Conservation (phyloP, 2,888 invertebrate species). For the Encarsia formosa region DNA sequence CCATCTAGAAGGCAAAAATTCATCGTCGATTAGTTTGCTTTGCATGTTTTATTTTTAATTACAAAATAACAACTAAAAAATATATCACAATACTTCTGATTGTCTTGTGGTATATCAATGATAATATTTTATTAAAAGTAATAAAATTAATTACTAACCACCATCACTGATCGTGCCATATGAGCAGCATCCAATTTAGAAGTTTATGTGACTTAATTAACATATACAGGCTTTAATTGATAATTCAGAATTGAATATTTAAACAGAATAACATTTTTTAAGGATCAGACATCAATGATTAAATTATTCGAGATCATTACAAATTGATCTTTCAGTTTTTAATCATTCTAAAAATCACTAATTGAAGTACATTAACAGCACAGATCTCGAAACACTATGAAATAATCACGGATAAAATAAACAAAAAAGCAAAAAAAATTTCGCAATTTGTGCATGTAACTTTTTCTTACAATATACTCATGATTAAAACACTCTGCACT, state of each 20-base stretch:
- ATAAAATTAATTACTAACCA: slow-evolving; percentile 15
- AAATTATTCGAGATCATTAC: slow-evolving; percentile 9
- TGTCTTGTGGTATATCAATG: too few species aligned
- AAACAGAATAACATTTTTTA: too few species aligned
- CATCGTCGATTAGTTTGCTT: slow-evolving; percentile 21
- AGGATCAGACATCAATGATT: too few species aligned
- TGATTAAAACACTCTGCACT: slow-evolving; percentile 37
- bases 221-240: slow-evolving; percentile 50
- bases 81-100: too few species aligned
- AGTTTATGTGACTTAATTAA: slow-evolving; percentile 34
- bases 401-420: slow-evolving; percentile 5
- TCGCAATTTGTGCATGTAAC: slow-evolving; percentile 21
- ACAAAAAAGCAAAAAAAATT: slow-evolving; percentile 3
- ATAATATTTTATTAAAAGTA: slow-evolving; percentile 4
- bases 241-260: not conserved
- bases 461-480: slow-evolving; percentile 11
- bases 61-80: too few species aligned
- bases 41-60: slow-evolving; percentile 21
- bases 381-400: slow-evolving; percentile 14
- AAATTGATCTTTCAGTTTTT: not conserved
- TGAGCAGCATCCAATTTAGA: slow-evolving; percentile 26
- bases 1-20: slow-evolving; percentile 8
- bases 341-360: not conserved
- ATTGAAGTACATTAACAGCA: slow-evolving; percentile 10
- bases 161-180: slow-evolving; percentile 17